phyloP scores from a whole-genome alignment of 2,113 vertebrate genomes.

The Ceyx cyanopectus region DNA sequence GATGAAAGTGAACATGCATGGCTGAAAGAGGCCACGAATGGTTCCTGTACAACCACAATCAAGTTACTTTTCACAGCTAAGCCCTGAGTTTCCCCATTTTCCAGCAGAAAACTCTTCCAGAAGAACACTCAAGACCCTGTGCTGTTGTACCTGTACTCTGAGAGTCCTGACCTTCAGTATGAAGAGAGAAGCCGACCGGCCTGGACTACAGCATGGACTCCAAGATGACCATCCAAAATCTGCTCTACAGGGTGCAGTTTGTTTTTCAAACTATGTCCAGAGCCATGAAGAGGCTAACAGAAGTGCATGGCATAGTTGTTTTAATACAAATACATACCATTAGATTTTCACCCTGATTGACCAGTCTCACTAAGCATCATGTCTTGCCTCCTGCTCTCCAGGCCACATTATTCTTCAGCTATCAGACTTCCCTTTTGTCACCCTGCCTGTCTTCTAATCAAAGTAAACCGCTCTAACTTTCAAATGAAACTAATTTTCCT shows the following conservation, averaged over 20 bases:
- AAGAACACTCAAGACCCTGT: neutral
- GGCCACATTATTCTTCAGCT: neutral
- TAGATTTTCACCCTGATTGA: neutral
- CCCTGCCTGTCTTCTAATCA: slow-evolving; percentile 47
- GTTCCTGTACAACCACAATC: neutral
- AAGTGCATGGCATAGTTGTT: neutral
- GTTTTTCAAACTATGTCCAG: neutral
- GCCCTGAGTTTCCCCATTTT: neutral
- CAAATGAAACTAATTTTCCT: slow-evolving; percentile 71
- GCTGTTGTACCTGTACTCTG: neutral
- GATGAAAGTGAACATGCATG: neutral
- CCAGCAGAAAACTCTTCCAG: neutral
- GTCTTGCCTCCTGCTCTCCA: fast-evolving
- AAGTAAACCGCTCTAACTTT: slow-evolving; percentile 59
- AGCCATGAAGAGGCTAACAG: neutral
- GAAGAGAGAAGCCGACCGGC: neutral
- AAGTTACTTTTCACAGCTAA: neutral
- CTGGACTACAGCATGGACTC: neutral
- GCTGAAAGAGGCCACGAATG: fast-evolving
- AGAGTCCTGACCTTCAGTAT: neutral
- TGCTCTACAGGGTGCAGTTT: neutral
- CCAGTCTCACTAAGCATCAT: neutral
- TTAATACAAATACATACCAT: neutral
- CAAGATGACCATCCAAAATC: neutral
- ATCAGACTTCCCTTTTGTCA: neutral